Percentiles rank a stretch among this genome's conserved stretches.
phyloP scores from a whole-genome alignment of 2,888 invertebrate species.

The Deilephila elpenor region DNA sequence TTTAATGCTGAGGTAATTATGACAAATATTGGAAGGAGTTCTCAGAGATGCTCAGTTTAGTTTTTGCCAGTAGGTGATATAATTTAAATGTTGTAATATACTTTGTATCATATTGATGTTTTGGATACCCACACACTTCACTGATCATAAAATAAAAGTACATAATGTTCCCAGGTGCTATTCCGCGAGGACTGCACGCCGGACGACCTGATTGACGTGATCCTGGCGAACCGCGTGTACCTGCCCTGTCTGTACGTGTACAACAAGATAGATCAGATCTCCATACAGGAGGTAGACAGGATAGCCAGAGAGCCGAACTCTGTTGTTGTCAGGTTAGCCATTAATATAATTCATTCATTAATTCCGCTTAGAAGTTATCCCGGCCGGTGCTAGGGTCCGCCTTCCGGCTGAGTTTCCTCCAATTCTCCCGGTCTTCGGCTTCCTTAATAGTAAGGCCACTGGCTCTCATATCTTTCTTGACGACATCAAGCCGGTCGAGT shows the following conservation, averaged over 20 bases:
- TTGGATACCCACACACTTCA: not conserved
- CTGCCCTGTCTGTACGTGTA: constrained; percentile 99
- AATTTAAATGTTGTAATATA: too few species aligned
- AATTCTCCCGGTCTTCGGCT: too few species aligned
- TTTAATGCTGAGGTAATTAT: constrained; percentile 93
- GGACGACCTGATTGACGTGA: constrained; percentile 99
- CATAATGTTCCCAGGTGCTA: constrained; percentile 83
- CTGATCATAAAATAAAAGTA: not conserved
- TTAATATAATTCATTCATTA: not conserved
- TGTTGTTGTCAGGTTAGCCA: constrained; percentile 94
- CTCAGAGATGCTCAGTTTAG: too few species aligned
- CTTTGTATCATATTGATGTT: not conserved
- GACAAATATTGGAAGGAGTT: too few species aligned
- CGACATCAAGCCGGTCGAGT: too few species aligned
- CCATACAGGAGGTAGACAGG: constrained; percentile 98
- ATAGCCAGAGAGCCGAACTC: constrained; percentile 95
- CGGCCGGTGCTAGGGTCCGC: too few species aligned
- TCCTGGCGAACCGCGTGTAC: constrained; percentile 97
- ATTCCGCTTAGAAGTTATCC: too few species aligned
- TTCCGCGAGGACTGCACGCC: constrained; percentile 98
- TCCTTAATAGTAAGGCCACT: too few species aligned
- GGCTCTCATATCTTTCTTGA: too few species aligned
- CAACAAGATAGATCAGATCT: constrained; percentile 99
- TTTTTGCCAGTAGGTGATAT: too few species aligned
- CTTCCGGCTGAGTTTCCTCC: too few species aligned